These are phyloP conservation scores for Actinernus sp. DNA, from an alignment of 92 coral and sea anemone species.

Conservation along the genomic window DNA sequence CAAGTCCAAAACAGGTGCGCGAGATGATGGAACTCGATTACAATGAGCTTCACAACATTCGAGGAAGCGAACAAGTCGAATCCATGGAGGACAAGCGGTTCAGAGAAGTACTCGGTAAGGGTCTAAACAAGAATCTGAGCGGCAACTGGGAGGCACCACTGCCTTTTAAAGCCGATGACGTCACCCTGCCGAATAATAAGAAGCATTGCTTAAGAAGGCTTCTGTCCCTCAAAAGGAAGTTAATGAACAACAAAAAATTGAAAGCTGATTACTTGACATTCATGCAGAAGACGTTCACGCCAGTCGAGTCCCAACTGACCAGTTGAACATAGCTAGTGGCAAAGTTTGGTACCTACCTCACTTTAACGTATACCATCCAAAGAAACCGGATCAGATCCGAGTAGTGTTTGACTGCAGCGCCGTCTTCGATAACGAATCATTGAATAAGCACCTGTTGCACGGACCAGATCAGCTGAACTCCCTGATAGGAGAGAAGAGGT, in stretches of 20 bases:
- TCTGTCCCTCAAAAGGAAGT: constrained; percentile 45
- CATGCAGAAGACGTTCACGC: constrained; percentile 58
- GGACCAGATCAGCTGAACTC: no score
- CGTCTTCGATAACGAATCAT: no score
- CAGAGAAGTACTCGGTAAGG: constrained; percentile 1
- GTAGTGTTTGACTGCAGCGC: no score
- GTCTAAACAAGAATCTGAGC: no score
- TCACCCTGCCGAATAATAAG: constrained; percentile 39
- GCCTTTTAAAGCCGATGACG: constrained; percentile 52
- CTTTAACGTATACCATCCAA: no score
- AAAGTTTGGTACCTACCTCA: constrained; percentile 52
- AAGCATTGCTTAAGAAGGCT: constrained; percentile 34
- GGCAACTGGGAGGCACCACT: constrained; percentile 63
- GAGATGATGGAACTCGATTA: constrained; percentile 66
- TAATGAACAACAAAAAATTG: constrained; percentile 17
- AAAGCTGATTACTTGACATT: constrained; percentile 29
- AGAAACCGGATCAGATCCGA: no score
- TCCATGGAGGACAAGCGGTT: constrained; percentile 44
- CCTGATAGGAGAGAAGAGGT: constrained; percentile 32
- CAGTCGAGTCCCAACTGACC: constrained; percentile 25
- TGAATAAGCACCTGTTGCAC: no score
- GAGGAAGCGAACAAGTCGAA: constrained; percentile 44
- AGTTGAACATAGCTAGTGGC: constrained; percentile 8
- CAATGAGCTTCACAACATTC: constrained; percentile 23
- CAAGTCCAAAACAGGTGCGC: constrained; percentile 30